phyloP scores from a whole-genome alignment of 1,140 invertebrate species.

The Drosophila kepulauana region DNA sequence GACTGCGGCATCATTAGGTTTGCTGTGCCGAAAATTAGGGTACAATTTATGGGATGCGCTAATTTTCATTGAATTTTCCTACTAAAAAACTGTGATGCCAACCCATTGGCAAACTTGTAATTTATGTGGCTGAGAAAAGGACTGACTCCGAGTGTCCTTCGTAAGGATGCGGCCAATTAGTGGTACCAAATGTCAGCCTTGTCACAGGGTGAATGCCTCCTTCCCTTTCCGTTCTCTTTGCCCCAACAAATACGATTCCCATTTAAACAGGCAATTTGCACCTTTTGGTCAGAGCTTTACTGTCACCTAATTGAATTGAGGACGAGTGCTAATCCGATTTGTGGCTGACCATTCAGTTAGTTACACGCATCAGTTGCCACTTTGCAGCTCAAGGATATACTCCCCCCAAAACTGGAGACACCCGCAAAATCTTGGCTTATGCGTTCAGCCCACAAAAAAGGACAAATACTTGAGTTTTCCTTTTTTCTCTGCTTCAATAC shows the following conservation, averaged over 20 bases:
- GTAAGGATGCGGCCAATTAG: constrained; percentile 74
- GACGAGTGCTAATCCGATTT: constrained; percentile 82
- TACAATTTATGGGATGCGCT: constrained; percentile 80
- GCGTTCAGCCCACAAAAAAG: constrained; percentile 40
- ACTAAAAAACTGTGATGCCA: constrained; percentile 35
- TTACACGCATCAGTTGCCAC: constrained; percentile 52
- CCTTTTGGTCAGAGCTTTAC: constrained; percentile 40
- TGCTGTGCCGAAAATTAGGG: constrained; percentile 67
- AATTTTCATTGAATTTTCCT: constrained; percentile 69
- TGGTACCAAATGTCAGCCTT: constrained; percentile 66
- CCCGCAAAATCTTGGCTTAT: constrained; percentile 75
- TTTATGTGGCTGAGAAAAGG: constrained; percentile 75
- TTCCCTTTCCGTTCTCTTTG: neutral
- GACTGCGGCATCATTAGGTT: constrained; percentile 72
- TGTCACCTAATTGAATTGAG: constrained; percentile 77
- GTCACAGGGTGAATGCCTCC: neutral
- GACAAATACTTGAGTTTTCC: constrained; percentile 62
- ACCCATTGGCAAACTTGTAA: constrained; percentile 66
- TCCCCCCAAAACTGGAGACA: constrained; percentile 54
- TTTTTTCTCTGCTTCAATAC: constrained; percentile 28
- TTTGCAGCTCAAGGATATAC: constrained; percentile 35
- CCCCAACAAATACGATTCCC: constrained; percentile 14
- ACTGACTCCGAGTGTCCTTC: constrained; percentile 32
- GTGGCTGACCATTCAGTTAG: constrained; percentile 68
- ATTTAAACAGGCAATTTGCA: constrained; percentile 53